Evolutionary conservation across 1,140 invertebrate species (phyloP), one percentile per base, ranked within the genome.

Genomic region (Heliconius hewitsoni): DNA sequence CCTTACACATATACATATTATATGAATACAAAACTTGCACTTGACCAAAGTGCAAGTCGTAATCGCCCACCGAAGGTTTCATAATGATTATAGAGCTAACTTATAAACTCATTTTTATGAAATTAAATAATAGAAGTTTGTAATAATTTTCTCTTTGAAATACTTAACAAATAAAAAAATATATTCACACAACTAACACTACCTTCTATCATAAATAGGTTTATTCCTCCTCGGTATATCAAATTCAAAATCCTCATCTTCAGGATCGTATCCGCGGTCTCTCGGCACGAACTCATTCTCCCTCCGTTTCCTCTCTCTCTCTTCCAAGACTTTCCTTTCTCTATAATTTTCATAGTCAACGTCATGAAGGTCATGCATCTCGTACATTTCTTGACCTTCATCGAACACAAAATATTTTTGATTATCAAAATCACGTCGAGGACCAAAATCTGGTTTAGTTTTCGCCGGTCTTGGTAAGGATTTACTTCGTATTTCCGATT

Each of bases 311-410:
- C 85, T 85, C 0, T 91, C 89, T 70, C 85, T 84, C 78, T 94
- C 90, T 71, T 85, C 86, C 30, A 90, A 71, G 18, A 90, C 91
- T 76, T 90, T 87, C 78, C 87, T 90, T 42, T 94, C 92, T 80
- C 85, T 91, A 76, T 89, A 93, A 52, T 94, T 93, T 73, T 93
- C 91, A 74, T 90, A 93, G 55, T 94, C 93, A 0, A 93, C 89
- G 30, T 93, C 91, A 75, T 89, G 85, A 1, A 93, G 84, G 71
- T 93, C 93, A 42, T 94, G 91, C 91, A 92, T 93, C 74, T 92
- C 90, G 76, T 85, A 90, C 18, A 86, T 85, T 50, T 93, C 90
- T 71, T 84, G 89, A 8, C 73, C 81, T 8, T 90, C 90, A 27
- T 91, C 90, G 2, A 85, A 9, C 0, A 90, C 91, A 37, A 88